Evolutionary conservation across 2,888 invertebrate genomes (phyloP).

Genomic region (Petrolisthes cinctipes): DNA sequence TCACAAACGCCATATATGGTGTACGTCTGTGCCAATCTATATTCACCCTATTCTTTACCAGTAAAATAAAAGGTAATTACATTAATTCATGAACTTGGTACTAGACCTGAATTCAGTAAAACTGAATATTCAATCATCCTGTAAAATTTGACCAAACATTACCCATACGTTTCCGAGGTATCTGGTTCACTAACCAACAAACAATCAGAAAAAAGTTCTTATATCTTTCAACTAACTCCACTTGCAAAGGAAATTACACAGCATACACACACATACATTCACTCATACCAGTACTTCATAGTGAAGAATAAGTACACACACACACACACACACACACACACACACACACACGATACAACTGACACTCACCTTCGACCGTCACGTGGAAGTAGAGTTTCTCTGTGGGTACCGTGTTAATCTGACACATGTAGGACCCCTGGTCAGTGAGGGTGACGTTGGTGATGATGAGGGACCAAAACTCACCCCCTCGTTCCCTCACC

Average conservation of each 20-base stretch:
- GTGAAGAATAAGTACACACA: not conserved
- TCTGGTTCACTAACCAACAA: not conserved
- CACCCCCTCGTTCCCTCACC: slow-evolving; percentile 9
- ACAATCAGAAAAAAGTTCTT: not conserved
- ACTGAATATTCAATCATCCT: too few relatives aligned
- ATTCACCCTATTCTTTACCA: not conserved
- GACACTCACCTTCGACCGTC: slow-evolving; percentile 4
- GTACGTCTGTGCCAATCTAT: too few relatives aligned
- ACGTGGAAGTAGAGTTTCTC: slow-evolving; percentile 6
- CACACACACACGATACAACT: not conserved
- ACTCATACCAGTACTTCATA: not conserved
- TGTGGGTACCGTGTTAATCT: slow-evolving; percentile 18
- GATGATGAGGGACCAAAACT: slow-evolving; percentile 11
- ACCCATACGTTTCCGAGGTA: not conserved
- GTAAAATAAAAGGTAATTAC: not conserved
- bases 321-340: slow-evolving; percentile 18
- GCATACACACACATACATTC: not conserved
- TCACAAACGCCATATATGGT: too few relatives aligned
- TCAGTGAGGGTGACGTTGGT: slow-evolving; percentile 17
- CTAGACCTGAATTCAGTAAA: not conserved
- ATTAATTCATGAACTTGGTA: not conserved
- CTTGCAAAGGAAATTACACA: not conserved
- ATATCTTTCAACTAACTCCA: not conserved
- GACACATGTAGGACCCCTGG: slow-evolving; percentile 24
- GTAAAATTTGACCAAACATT: too few relatives aligned